Percentiles rank a stretch among this genome's conserved stretches.
phyloP scores from a whole-genome alignment of 1,140 invertebrate genomes.

The Homalodisca vitripennis region DNA sequence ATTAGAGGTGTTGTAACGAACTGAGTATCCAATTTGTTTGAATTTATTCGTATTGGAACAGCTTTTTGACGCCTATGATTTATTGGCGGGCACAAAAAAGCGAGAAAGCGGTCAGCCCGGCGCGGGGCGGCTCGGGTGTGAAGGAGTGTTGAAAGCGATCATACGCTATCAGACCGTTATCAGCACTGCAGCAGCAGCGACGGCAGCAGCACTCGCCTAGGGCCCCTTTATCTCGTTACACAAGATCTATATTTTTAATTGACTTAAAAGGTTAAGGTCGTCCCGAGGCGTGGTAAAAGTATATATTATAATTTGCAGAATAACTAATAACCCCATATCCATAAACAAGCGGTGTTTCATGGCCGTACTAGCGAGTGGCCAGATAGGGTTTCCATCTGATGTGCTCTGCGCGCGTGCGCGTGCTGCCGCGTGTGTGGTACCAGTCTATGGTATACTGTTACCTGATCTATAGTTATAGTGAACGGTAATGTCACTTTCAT shows the following conservation, averaged over 20 bases:
- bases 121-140: neutral
- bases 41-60: too few relatives aligned
- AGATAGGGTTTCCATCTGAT: conserved; percentile 2
- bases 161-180: neutral
- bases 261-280: conserved; percentile 22
- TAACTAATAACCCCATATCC: conserved; percentile 22
- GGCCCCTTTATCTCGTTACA: conserved; percentile 21
- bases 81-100: too few relatives aligned
- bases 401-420: neutral
- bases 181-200: too few relatives aligned
- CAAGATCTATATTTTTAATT: conserved; percentile 24
- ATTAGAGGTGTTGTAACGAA: too few relatives aligned
- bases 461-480: neutral
- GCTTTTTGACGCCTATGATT: too few relatives aligned
- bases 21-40: too few relatives aligned
- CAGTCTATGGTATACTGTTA: neutral
- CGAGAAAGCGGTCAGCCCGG: neutral
- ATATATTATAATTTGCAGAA: conserved; percentile 31
- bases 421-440: too few relatives aligned
- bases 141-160: conserved; percentile 10
- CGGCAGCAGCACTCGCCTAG: neutral
- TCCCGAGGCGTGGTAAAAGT: conserved; percentile 25
- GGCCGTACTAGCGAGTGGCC: conserved; percentile 1
- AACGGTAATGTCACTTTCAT: too few relatives aligned
- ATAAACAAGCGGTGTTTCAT: conserved; percentile 23